phyloP scores from a whole-genome alignment of 2,888 invertebrate genomes.

The Blastobasis adustella region DNA sequence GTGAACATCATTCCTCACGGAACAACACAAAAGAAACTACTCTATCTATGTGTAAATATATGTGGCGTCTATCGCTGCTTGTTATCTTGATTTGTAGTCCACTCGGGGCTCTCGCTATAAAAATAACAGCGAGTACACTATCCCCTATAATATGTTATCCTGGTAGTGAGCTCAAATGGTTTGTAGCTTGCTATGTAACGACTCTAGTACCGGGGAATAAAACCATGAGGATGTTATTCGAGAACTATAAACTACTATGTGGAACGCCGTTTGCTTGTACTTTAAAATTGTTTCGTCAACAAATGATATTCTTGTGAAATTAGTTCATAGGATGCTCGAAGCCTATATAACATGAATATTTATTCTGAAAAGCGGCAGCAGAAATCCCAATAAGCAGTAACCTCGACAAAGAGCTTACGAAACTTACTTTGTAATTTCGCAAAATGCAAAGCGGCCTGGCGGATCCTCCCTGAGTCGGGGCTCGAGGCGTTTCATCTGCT shows the following conservation, averaged over 20 bases:
- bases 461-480: too few species aligned
- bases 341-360: too few species aligned
- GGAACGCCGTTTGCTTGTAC: not conserved
- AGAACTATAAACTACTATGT: not conserved
- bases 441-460: too few species aligned
- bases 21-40: too few species aligned
- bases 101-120: slow-evolving; percentile 50
- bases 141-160: slow-evolving; percentile 43
- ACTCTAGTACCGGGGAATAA: not conserved
- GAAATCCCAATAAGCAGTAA: too few species aligned
- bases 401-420: too few species aligned
- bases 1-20: too few species aligned
- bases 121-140: slow-evolving; percentile 43
- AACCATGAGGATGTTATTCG: too few species aligned
- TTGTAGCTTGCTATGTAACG: slow-evolving; percentile 45
- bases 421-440: too few species aligned
- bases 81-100: slow-evolving; percentile 66
- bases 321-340: not conserved
- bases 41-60: slow-evolving; percentile 43
- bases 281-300: not conserved
- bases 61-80: slow-evolving; percentile 48
- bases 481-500: too few species aligned
- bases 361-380: too few species aligned
- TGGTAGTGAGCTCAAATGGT: slow-evolving; percentile 41
- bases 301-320: not conserved